Conservation (phyloP, 2,888 invertebrate genomes). For the Acronicta leporina region DNA sequence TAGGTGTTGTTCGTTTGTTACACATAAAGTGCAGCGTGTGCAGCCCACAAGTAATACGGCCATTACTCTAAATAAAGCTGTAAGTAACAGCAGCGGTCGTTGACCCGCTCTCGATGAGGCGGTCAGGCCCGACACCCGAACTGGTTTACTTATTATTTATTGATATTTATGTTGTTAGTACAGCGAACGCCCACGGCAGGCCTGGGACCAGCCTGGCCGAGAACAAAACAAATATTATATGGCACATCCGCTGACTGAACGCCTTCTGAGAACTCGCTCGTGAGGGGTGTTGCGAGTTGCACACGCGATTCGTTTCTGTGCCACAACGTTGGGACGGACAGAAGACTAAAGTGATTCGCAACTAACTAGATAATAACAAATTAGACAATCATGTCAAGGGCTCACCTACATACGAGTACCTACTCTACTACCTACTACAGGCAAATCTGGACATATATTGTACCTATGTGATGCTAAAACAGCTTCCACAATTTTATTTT, state of each 20-base stretch:
- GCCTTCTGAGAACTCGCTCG: slow-evolving; percentile 21
- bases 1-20: neutral
- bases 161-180: slow-evolving; percentile 13
- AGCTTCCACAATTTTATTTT: too few relatives aligned
- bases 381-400: too few relatives aligned
- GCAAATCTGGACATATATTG: too few relatives aligned
- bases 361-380: neutral
- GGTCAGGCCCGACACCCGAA: slow-evolving; percentile 11
- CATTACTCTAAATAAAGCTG: slow-evolving; percentile 14
- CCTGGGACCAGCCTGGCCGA: neutral
- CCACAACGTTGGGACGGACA: neutral
- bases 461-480: too few relatives aligned
- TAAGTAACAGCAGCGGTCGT: slow-evolving; percentile 6
- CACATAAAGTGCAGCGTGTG: slow-evolving; percentile 9
- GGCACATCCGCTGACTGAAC: slow-evolving; percentile 21
- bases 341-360: slow-evolving; percentile 2
- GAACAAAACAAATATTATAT: slow-evolving; percentile 1
- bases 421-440: too few relatives aligned
- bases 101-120: slow-evolving; percentile 22
- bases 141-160: slow-evolving; percentile 18
- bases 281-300: slow-evolving; percentile 8
- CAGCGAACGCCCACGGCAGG: neutral
- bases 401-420: too few relatives aligned
- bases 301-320: neutral
- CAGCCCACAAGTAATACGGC: neutral